Percentiles rank a stretch among this genome's conserved stretches.
Conservation (phyloP, 2,888 invertebrate species). For the Argyresthia goedartella region DNA sequence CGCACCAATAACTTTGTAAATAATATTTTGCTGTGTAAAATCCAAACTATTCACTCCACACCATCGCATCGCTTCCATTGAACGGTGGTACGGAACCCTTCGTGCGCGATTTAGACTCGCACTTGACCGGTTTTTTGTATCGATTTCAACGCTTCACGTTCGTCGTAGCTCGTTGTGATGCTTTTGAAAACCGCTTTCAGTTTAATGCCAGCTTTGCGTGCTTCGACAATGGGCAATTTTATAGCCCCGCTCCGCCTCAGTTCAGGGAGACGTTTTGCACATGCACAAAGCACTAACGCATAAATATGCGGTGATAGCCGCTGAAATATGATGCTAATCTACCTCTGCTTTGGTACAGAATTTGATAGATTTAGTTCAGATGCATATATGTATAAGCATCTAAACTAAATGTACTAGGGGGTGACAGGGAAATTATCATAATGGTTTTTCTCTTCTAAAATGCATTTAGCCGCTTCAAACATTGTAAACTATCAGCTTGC, state of each 20-base stretch:
- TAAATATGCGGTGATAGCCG: conserved; percentile 4
- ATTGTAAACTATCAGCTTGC: too few relatives aligned
- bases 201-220: conserved; percentile 49
- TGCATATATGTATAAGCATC: too few relatives aligned
- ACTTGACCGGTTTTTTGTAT: conserved; percentile 1
- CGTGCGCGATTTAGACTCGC: too few relatives aligned
- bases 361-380: not conserved
- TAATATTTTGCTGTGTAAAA: too few relatives aligned
- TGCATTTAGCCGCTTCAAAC: too few relatives aligned
- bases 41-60: too few relatives aligned
- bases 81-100: too few relatives aligned
- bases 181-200: conserved; percentile 51
- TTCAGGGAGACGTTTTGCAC: conserved; percentile 9
- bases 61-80: too few relatives aligned
- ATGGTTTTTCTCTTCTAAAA: too few relatives aligned
- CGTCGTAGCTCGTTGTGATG: conserved; percentile 16
- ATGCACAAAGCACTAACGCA: conserved; percentile 19
- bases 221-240: conserved; percentile 57
- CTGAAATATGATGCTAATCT: conserved; percentile 4
- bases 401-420: too few relatives aligned
- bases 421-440: too few relatives aligned
- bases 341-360: not conserved
- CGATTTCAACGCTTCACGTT: conserved; percentile 27
- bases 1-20: too few relatives aligned
- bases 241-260: conserved; percentile 22